Evolutionary conservation across 2,888 invertebrate genomes (phyloP).

Genomic region (Sclerodermus sp.): DNA sequence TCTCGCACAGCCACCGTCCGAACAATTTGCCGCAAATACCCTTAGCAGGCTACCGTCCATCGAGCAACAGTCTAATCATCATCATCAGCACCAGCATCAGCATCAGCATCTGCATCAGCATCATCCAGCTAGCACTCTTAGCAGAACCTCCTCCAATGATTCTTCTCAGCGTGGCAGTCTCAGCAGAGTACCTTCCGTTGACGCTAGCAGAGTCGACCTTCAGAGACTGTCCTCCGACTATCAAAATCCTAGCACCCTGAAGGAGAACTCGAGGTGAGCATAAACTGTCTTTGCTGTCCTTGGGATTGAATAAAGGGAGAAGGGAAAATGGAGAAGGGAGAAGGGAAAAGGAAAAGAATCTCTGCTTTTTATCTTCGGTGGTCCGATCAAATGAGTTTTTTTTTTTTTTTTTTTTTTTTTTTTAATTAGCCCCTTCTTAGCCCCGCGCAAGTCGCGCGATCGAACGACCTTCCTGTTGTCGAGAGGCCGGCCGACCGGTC

Average conservation of each 20-base stretch:
- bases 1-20: slow-evolving; percentile 8
- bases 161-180: slow-evolving; percentile 22
- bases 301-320: neutral
- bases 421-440: neutral
- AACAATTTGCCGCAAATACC: slow-evolving; percentile 7
- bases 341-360: slow-evolving; percentile 5
- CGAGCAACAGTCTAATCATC: slow-evolving; percentile 10
- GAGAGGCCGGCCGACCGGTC: too few relatives aligned
- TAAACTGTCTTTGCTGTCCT: slow-evolving; percentile 44
- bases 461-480: too few relatives aligned
- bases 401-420: neutral
- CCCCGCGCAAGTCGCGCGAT: neutral
- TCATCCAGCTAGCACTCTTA: slow-evolving; percentile 47
- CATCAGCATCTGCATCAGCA: slow-evolving; percentile 24
- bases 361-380: neutral
- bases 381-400: too few relatives aligned
- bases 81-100: too few relatives aligned
- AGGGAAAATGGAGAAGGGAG: too few relatives aligned
- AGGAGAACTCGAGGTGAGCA: slow-evolving; percentile 55
- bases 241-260: slow-evolving; percentile 49
- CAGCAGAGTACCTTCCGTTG: slow-evolving; percentile 39
- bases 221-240: slow-evolving; percentile 53
- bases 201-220: too few relatives aligned
- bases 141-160: slow-evolving; percentile 21
- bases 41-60: slow-evolving; percentile 37